Evolutionary conservation across 2,888 invertebrate genomes (phyloP), one percentile per base, ranked within the genome.

Genomic region (Cylloceria caligata): DNA sequence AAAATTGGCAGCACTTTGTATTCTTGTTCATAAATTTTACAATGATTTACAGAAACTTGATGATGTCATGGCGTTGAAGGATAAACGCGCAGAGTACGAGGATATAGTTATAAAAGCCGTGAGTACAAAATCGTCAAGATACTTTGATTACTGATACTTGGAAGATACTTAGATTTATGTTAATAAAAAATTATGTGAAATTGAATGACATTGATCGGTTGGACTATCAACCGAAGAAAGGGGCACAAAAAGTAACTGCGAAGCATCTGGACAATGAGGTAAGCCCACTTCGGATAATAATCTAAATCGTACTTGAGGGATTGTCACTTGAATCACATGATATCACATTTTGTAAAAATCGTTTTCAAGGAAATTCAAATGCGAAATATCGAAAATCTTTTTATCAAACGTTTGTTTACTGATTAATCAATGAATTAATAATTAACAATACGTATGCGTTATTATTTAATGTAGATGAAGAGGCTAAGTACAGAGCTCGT

Each of bases 81-180:
- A 88, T 60, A 91, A 92, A 76, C 89, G 90, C 4, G 55, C 81
- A 0, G 90, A 92, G 67, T 92, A 90, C 67, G 91, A 92, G 68
- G 89, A 91, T 62, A 84, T 88, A 24, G 87, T 92, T 1, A 79
- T 91, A 30, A 90, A 90, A 87, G 88, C 87, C 74, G 92, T 92
- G 73, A 85, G 90, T 89, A 64, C 47, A 60, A 27, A 78, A 47
- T 47, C 3, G 11, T 60, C 30, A n/a, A n/a, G n/a, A 16, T 19
- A n/a, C 65, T 82, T 67, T 45, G 47, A 34, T 78, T n/a, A n/a
- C n/a, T n/a, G n/a, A n/a, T n/a, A n/a, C n/a, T n/a, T n/a, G n/a
- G n/a, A n/a, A n/a, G n/a, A n/a, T n/a, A n/a, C n/a, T n/a, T n/a
- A n/a, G n/a, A n/a, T n/a, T n/a, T n/a, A n/a, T n/a, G n/a, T n/a